Evolutionary conservation across 2,888 invertebrate species (phyloP), one percentile per base, ranked within the genome.

Genomic region (Horisme vitalbata): DNA sequence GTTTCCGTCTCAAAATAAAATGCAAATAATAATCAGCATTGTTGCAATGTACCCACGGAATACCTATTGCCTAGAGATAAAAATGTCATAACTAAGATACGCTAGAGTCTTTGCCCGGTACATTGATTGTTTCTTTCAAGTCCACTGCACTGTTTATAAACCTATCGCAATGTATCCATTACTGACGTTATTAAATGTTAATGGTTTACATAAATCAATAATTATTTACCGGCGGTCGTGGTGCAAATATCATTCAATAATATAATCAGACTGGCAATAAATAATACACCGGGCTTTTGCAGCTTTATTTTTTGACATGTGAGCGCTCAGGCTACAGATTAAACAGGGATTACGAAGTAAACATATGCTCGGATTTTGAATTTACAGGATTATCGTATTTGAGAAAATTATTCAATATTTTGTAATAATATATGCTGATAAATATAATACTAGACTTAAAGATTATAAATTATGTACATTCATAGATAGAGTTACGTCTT

Each of bases 131-230:
- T 64, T 61, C 68, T 67, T 57, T 6, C 49, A 62, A 34, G 51
- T 55, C 49, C 45, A 54, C 41, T 53, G 44, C 34, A 50, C 35
- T 52, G 52, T 59, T 59, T 47, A 48, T 53, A 68, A 60, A 65
- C 59, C 45, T 45, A 34, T 45, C 18, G 28, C 46, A 68, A 71
- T 68, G 57, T 54, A 55, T 52, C 45, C 62, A 68, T 66, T 62
- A 57, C 52, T 46, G 45, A 49, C 57, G 55, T 71, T 71, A 75
- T 75, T 74, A 72, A 77, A 74, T 68, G 57, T 53, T 68, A 65
- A 73, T 70, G 58, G 65, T 59, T 59, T 58, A 46, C 52, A 75
- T 77, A 71, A 76, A 77, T 75, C 69, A 75, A 62, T 63, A 51
- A 63, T 65, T 59, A 63, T 60, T 61, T 61, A 63, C 59, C 57